Evolutionary conservation across 2,113 vertebrate species (phyloP).

Genomic region (Albula goreensis): DNA sequence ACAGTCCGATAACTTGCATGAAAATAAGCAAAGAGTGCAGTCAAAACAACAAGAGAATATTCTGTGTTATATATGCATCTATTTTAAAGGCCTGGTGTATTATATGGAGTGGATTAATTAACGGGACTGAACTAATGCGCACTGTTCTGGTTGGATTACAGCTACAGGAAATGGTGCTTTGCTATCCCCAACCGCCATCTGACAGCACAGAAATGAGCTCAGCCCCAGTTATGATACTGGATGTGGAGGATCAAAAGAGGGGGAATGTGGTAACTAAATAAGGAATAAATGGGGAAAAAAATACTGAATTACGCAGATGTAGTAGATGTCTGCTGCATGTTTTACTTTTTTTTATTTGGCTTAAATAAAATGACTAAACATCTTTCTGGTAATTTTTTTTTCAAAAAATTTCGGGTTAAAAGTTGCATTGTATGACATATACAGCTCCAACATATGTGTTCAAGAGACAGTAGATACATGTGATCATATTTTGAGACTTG

Average conservation of each 20-base stretch:
- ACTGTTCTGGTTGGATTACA: neutral
- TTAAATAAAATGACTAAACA: neutral
- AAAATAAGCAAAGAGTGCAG: neutral
- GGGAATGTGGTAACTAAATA: neutral
- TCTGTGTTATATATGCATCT: neutral
- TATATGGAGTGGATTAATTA: neutral
- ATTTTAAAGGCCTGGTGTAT: neutral
- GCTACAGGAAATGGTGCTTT: neutral
- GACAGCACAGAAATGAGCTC: neutral
- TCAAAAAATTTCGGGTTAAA: too few species aligned
- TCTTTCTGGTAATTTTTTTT: too few species aligned
- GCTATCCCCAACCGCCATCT: neutral
- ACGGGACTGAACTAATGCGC: neutral
- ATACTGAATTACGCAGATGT: neutral
- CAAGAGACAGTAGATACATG: too few species aligned
- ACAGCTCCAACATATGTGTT: too few species aligned
- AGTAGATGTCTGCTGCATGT: neutral
- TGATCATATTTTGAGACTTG: neutral
- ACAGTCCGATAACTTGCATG: neutral
- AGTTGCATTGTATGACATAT: too few species aligned
- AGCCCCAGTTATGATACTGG: neutral
- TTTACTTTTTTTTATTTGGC: too few species aligned
- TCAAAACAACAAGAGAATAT: neutral
- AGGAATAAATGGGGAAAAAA: neutral
- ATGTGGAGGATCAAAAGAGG: neutral